Base-by-base conservation (phyloP, 2,888 invertebrate species). In the Pyrocoelia pectoralis region DNA sequence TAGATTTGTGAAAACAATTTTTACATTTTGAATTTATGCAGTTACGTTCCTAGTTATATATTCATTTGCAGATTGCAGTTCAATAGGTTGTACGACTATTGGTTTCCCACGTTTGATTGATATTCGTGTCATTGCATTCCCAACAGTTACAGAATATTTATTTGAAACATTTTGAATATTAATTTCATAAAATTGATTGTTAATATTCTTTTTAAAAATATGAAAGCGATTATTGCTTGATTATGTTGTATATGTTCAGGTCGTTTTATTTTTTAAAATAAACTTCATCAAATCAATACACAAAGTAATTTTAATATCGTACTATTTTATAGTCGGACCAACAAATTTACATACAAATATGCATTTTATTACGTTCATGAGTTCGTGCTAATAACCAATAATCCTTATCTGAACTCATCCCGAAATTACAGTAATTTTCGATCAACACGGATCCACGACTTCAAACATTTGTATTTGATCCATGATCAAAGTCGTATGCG, bases 381-480 rank as follows among this genome's bases (percentile, higher is more conserved):
- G 56, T 61, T 65, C 67, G 61, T 64, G 64, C 41, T 61, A 61
- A 55, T 62, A 66, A 64, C 50, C 55, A 65, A 55, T 57, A 61
- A 61, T 56, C 64, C 55, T 55, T 56, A 55, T 50, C 60, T 56
- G 60, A 61, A 56, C 57, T 48, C 64, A 56, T 67, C 57, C 61
- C 50, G 33, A 61, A 67, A 67, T 67, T 64, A 67, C 67, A 50
- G 67, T 67, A 64, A 67, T 67, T 67, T 67, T 57, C 60, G 57
- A 58, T 57, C 52, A 64, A 61, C 52, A 61, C 53, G 46, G 58
- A 64, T 64, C 54, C 67, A 67, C 67, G 67, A 67, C 48, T 67
- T 61, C 55, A 51, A 56, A 64, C 61, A 61, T 18, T 57, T 54
- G 57, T 61, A 65, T 33, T 60, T 54, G 55, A 64, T 57, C 46